Conservation (phyloP, 2,888 invertebrate species). For the Drosophila nr. fundita region DNA sequence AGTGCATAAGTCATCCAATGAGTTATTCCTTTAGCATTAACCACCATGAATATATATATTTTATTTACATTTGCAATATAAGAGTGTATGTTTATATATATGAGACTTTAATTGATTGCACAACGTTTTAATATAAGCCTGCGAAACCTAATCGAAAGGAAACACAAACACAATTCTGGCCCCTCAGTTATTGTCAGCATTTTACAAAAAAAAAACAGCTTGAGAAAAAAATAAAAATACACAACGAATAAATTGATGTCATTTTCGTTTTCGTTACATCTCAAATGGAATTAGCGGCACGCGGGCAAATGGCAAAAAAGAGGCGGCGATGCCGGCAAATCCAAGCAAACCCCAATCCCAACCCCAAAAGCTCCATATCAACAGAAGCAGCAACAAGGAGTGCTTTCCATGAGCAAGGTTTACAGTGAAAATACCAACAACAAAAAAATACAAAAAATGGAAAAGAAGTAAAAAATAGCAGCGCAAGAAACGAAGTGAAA, state of each 20-base stretch:
- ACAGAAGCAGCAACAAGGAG: constrained; percentile 43
- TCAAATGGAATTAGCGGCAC: constrained; percentile 78
- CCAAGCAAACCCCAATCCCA: constrained; percentile 47
- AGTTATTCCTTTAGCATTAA: not conserved
- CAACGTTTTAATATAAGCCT: not conserved
- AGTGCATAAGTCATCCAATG: not conserved
- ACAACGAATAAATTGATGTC: constrained; percentile 81
- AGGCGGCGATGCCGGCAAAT: constrained; percentile 50
- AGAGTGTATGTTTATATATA: not conserved
- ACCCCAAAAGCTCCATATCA: constrained; percentile 59
- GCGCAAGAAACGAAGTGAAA: constrained; percentile 27
- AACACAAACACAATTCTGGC: constrained; percentile 10
- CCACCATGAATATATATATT: not conserved
- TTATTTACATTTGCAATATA: not conserved
- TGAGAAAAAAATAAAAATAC: constrained; percentile 50
- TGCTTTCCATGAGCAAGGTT: constrained; percentile 22
- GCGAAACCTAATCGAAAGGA: constrained; percentile 7
- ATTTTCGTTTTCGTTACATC: constrained; percentile 80
- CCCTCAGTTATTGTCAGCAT: constrained; percentile 33
- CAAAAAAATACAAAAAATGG: constrained; percentile 4
- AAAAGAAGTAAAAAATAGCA: constrained; percentile 1
- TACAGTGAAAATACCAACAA: constrained; percentile 14
- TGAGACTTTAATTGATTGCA: not conserved
- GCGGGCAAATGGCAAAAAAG: constrained; percentile 56
- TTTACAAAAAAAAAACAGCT: constrained; percentile 17